Conservation (phyloP, 2,888 invertebrate species). For the Neoaliturus tenellus region DNA sequence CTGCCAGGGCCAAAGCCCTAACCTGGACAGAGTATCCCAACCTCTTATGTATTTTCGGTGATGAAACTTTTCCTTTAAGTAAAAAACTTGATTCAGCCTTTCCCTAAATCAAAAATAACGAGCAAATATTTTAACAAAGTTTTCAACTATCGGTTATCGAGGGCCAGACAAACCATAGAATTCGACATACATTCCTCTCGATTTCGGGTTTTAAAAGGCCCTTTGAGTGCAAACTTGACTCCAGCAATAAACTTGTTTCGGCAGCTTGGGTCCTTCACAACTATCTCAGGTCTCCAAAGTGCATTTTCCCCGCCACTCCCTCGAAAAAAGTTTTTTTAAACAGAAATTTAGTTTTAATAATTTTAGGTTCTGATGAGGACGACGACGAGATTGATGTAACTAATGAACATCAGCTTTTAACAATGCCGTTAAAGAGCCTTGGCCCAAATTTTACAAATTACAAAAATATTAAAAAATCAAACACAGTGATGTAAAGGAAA, state of each 20-base stretch:
- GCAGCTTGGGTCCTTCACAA: constrained; percentile 38
- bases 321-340: too few species aligned
- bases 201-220: constrained; percentile 50
- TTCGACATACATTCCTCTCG: constrained; percentile 51
- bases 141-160: constrained; percentile 56
- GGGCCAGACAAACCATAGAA: constrained; percentile 45
- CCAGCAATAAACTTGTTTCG: background rate
- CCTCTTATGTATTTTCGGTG: constrained; percentile 34
- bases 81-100: constrained; percentile 30
- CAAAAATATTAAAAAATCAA: too few species aligned
- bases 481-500: too few species aligned
- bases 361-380: background rate
- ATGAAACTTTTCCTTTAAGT: constrained; percentile 29
- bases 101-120: constrained; percentile 23
- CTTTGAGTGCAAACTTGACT: constrained; percentile 19
- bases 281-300: background rate
- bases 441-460: too few species aligned
- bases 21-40: constrained; percentile 48
- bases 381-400: background rate
- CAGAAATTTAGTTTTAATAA: background rate
- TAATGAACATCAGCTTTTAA: background rate
- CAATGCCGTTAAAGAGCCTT: too few species aligned
- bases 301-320: too few species aligned
- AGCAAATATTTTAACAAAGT: constrained; percentile 25
- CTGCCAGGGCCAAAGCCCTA: constrained; percentile 62